Base-by-base conservation (phyloP, 1,140 invertebrate species). In the Tribolium castaneum region DNA sequence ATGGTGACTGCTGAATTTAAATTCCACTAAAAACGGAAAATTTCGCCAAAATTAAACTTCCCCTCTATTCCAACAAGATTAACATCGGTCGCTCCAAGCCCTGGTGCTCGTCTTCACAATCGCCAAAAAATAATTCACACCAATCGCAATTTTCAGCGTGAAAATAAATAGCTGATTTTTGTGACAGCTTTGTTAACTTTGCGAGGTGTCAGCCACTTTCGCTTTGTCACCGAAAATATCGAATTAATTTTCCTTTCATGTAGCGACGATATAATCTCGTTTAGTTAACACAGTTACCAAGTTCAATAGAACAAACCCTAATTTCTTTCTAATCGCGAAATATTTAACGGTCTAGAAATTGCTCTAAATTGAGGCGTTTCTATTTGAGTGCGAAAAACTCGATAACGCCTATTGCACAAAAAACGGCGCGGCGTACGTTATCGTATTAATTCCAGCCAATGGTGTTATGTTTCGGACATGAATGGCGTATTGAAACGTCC, bases 201-300 rank as follows among this genome's bases (percentile, higher is more conserved):
- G 35, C 6, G 39, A 45, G 39, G 34, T 39, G 34, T 6, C 9
- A 39, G 4, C 22, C 54, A 59, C 19, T 59, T 59, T 59, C 54
- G 54, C 54, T 66, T 30, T 6, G 39, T 45, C 39, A 45, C 39
- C 39, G 39, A 45, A 45, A 45, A 45, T 9, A 66, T 39, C 25
- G 35, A 66, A 66, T 66, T 66, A 66, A 66, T 66, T 66, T 39
- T 30, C 25, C 59, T 66, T 66, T 66, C 59, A 66, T 66, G 59
- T 39, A 34, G 35, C n/a, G n/a, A 66, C 59, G 25, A 10, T 12
- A 35, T 35, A 35, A 66, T 66, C 34, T 66, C 14, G 30, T 66
- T 66, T 66, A 35, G n/a, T 35, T 34, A 66, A 66, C 59, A 30
- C 59, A 35, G 34, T 66, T 59, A 59, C 30, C 30, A 66, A 66